Conservation (phyloP, 2,797 vertebrate genomes). For the Acanthurus lineatus region DNA sequence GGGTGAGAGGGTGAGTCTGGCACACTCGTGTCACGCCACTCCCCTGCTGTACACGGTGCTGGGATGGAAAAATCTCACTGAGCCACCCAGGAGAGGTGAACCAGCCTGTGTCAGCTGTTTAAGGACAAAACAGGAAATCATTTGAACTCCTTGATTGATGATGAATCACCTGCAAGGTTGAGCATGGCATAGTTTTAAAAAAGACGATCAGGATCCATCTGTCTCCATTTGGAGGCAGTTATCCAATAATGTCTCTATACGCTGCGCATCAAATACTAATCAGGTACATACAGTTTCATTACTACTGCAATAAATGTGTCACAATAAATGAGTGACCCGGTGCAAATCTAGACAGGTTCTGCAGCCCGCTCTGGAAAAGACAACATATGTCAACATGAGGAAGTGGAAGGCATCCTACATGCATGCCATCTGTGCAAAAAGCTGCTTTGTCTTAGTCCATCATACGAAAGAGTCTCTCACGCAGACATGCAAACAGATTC, state of each 20-base stretch:
- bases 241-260: not conserved
- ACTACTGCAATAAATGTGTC: not conserved
- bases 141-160: slow-evolving; percentile 14
- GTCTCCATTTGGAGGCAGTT: slow-evolving; percentile 11
- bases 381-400: slow-evolving; percentile 78
- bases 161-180: slow-evolving; percentile 26
- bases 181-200: slow-evolving; percentile 9
- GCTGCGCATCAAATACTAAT: slow-evolving; percentile 6
- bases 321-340: slow-evolving; percentile 11
- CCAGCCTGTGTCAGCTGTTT: slow-evolving; percentile 45
- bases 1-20: slow-evolving; percentile 71
- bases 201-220: not conserved
- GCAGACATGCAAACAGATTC: slow-evolving; percentile 13
- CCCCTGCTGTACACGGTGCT: slow-evolving; percentile 33
- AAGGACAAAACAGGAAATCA: slow-evolving; percentile 44
- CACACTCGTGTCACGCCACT: slow-evolving; percentile 46
- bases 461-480: slow-evolving; percentile 30
- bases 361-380: slow-evolving; percentile 71
- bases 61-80: slow-evolving; percentile 64
- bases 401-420: slow-evolving; percentile 78
- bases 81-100: slow-evolving; percentile 43
- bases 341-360: slow-evolving; percentile 61
- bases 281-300: slow-evolving; percentile 6
- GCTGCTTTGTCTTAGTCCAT: slow-evolving; percentile 47
- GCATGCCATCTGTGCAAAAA: slow-evolving; percentile 77